Evolutionary conservation across 2,888 invertebrate species (phyloP), one percentile per base, ranked within the genome.

Genomic region (Calameuta filiformis): DNA sequence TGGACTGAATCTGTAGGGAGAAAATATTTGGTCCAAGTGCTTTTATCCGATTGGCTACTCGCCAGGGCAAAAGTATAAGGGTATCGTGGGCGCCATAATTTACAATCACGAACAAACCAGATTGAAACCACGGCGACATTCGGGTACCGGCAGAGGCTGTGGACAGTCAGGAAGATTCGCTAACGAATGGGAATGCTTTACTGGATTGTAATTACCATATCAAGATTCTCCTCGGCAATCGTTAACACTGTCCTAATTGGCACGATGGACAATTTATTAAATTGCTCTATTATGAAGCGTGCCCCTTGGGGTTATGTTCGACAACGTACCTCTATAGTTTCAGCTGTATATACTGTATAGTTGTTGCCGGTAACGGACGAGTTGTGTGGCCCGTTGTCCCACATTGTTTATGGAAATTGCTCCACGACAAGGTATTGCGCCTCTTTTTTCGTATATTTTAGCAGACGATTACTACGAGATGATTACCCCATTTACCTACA

Each of bases 321-420:
- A 23, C 56, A 56, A 56, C 56, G 2, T 56, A 56, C 2, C 9
- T 23, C 56, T 23, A 56, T 23, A 56, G 23, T 56, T 56, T 56
- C 23, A 9, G 23, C 56, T 23, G 9, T 56, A 56, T 56, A 56
- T 2, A 56, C 1, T 23, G 23, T 23, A 56, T 23, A 56, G 23
- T 56, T 56, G 23, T 23, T 23, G 23, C 9, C 56, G 56, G 9
- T 56, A 56, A 56, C 6, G 56, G 56, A 56, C 56, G 56, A 56
- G 56, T 23, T 56, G 56, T 56, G 56, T 56, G 56, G 56, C 56
- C 56, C 9, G 56, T 56, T 56, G 56, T 56, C 9, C 56, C 80
- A 81, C 80, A 84, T 87, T 86, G 85, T 85, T 86, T 87, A 87
- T 88, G 86, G 86, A 87, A 86, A 87, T 86, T 82, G 81, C 83